Evolutionary conservation across 2,113 vertebrate genomes (phyloP).

Genomic region (Neodon shergylaensis): DNA sequence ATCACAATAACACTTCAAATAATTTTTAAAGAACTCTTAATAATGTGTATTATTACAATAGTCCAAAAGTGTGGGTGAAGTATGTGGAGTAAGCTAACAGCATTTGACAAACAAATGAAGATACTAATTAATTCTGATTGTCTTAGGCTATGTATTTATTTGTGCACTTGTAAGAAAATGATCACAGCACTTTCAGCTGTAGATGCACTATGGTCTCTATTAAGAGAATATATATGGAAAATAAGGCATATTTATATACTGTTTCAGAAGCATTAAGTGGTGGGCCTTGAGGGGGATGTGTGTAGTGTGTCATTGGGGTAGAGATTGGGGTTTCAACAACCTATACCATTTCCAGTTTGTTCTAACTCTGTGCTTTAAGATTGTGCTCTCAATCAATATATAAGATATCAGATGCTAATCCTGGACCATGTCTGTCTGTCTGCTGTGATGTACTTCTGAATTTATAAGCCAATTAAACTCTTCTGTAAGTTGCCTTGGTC

Average conservation of each 20-base stretch:
- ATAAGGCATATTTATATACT: not conserved
- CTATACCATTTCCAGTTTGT: accelerated
- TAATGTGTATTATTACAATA: not conserved
- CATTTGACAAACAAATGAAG: not conserved
- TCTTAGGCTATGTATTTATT: not conserved
- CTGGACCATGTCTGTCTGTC: not conserved
- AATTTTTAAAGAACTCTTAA: not conserved
- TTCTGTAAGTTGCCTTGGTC: not conserved
- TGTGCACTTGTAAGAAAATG: not conserved
- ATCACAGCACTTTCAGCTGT: not conserved
- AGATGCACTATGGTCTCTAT: not conserved
- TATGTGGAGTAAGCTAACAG: not conserved
- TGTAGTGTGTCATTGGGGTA: not conserved
- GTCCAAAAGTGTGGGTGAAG: not conserved
- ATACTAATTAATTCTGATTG: not conserved
- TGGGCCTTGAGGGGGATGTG: not conserved
- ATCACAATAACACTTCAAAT: not conserved
- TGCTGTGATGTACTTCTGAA: not conserved
- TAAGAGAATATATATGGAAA: not conserved
- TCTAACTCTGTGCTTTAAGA: not conserved
- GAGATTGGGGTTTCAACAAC: not conserved
- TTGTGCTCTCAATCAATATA: not conserved
- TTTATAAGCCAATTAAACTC: not conserved
- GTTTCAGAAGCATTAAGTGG: not conserved
- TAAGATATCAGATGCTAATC: not conserved